Conservation (phyloP, 37 sponge, comb jelly and placozoan species). For the Cliona cf. orientalis region DNA sequence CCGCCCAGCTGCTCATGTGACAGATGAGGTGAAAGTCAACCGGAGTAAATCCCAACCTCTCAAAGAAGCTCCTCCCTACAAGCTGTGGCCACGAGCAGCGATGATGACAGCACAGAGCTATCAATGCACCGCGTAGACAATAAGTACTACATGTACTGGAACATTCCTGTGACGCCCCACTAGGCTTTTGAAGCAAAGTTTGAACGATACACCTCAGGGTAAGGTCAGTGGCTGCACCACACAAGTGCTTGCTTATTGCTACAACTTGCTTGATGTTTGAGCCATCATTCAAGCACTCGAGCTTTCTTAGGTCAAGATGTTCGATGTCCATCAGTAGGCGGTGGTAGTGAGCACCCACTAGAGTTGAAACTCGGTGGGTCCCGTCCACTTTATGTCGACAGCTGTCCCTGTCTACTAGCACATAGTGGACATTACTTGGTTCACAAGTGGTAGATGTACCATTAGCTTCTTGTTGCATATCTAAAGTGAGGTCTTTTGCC, state of each 20-base stretch:
- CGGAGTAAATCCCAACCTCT: conserved; percentile 61
- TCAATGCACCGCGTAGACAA: conserved; percentile 47
- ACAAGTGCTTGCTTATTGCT: conserved; percentile 87
- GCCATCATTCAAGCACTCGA: not conserved
- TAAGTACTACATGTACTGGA: not conserved
- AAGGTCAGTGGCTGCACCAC: conserved; percentile 91
- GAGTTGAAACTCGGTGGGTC: not conserved
- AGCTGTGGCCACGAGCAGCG: conserved; percentile 79
- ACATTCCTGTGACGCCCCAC: not conserved
- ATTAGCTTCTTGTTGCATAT: too few relatives aligned
- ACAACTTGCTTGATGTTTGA: conserved; percentile 25
- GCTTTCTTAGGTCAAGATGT: conserved; percentile 55
- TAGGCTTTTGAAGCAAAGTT: not conserved
- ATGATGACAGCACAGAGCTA: conserved; percentile 95
- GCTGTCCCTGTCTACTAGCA: conserved; percentile 72
- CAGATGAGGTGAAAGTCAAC: conserved; percentile 75
- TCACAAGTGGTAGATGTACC: not conserved
- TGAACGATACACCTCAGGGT: conserved; percentile 39
- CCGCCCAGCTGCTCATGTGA: conserved; percentile 91
- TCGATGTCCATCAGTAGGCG: conserved; percentile 85
- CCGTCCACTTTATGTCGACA: conserved; percentile 72
- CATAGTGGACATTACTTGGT: conserved; percentile 16
- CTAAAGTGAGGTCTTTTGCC: too few relatives aligned
- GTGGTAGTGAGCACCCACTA: conserved; percentile 8
- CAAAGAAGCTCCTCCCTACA: conserved; percentile 63